Base-by-base conservation (phyloP, 2,888 invertebrate genomes). In the Formica aserva region DNA sequence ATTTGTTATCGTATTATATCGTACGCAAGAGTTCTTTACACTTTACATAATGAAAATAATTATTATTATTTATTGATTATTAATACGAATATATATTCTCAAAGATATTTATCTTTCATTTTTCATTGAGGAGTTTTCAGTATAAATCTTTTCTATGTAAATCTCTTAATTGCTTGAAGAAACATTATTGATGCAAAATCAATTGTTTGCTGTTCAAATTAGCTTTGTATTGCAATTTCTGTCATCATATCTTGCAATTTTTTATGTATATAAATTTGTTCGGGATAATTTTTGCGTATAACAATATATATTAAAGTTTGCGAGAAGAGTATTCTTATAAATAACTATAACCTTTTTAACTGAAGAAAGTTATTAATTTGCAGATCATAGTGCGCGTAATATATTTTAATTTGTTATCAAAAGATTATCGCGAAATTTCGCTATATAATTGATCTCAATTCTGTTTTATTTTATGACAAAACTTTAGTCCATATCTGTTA, bases 141-240 rank as follows among this genome's bases (percentile, higher is more conserved):
- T 32, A 63, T 45, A 65, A 65, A n/a, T 11, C n/a, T n/a, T 76
- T 48, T 57, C 1, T 13, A 29, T 41, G 29, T 45, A 75, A 62
- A 18, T 8, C 29, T 29, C 15, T 41, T 0, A n/a, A 29, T 6
- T 26, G 18, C 1, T 57, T 57, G 3, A 38, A 38, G 1, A 71
- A 26, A 38, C 18, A 11, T 45, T 13, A 35, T 57, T 18, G 22
- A 18, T 22, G 9, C 9, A 22, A 9, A 55, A 18, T 4, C 15
- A 35, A 35, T 69, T 13, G 8, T 52, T 18, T 26, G 18, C 18
- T 22, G 32, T 9, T 15, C 9, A 52, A 48, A 48, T 32, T 22
- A 52, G 3, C 29, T 22, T 52, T 69, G 8, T 69, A 29, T 60
- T 29, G n/a, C 22, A 52, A 52, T 52, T 52, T 52, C n/a, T 52